phyloP scores from a whole-genome alignment of 1,140 invertebrate species.

The Magallana ariakensis region DNA sequence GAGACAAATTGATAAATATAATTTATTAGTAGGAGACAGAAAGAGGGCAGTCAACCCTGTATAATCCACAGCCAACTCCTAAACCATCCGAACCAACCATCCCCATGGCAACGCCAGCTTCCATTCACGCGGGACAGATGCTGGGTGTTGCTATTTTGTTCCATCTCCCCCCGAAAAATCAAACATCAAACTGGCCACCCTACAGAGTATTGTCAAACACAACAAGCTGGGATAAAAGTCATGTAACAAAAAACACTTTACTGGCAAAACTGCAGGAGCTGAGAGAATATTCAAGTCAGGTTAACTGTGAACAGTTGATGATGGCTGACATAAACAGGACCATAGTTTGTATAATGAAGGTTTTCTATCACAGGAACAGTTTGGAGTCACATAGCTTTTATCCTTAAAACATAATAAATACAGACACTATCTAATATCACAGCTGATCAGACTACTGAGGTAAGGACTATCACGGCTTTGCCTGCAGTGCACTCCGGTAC shows the following conservation, averaged over 20 bases:
- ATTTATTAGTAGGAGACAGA: not conserved
- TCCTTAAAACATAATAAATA: not conserved
- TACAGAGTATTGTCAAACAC: conserved; percentile 26
- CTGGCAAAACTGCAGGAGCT: too few relatives aligned
- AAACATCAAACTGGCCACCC: conserved; percentile 16
- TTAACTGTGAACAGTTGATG: not conserved
- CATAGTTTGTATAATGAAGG: not conserved
- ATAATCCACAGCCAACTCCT: too few relatives aligned
- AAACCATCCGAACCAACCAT: too few relatives aligned
- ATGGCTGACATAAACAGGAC: not conserved
- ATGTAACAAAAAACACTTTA: not conserved
- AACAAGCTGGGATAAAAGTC: conserved; percentile 19
- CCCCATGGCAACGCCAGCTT: too few relatives aligned
- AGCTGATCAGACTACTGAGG: conserved; percentile 21
- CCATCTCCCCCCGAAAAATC: not conserved
- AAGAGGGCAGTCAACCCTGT: too few relatives aligned
- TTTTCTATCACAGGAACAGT: not conserved
- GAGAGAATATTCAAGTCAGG: too few relatives aligned
- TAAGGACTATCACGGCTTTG: not conserved
- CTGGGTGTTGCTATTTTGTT: too few relatives aligned
- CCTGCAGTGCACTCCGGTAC: conserved; percentile 40
- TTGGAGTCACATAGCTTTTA: conserved; percentile 26
- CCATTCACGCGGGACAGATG: too few relatives aligned
- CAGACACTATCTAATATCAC: conserved; percentile 43
- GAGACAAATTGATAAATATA: not conserved